Conservation (phyloP, 2,797 vertebrate genomes). For the Tapirus indicus region DNA sequence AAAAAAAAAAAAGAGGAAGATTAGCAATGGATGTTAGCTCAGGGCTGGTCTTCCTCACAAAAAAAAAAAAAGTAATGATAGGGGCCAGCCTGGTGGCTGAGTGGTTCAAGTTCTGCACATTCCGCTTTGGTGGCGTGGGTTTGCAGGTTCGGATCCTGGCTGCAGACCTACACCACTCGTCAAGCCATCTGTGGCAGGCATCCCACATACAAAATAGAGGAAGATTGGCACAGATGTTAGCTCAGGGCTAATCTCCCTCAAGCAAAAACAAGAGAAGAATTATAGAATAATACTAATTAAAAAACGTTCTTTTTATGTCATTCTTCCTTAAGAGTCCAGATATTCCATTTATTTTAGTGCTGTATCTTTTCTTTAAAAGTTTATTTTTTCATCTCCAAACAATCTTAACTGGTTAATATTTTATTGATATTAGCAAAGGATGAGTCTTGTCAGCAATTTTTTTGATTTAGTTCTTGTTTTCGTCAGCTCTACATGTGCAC, state of each 20-base stretch:
- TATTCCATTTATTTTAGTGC: background rate
- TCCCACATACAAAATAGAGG: too few relatives aligned
- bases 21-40: too few relatives aligned
- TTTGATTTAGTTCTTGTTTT: background rate
- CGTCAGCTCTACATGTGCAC: rapidly evolving
- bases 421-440: background rate
- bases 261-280: background rate
- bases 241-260: too few relatives aligned
- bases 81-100: too few relatives aligned
- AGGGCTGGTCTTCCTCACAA: too few relatives aligned
- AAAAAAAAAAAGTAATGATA: background rate
- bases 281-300: rapidly evolving
- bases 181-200: too few relatives aligned
- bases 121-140: too few relatives aligned
- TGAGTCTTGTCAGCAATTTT: background rate
- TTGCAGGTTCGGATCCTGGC: too few relatives aligned
- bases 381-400: background rate
- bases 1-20: too few relatives aligned
- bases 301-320: background rate
- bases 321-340: background rate
- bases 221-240: too few relatives aligned
- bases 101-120: too few relatives aligned
- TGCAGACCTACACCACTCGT: too few relatives aligned
- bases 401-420: background rate
- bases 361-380: background rate